Conservation (phyloP, 2,113 vertebrate species). For the Astur gentilis region DNA sequence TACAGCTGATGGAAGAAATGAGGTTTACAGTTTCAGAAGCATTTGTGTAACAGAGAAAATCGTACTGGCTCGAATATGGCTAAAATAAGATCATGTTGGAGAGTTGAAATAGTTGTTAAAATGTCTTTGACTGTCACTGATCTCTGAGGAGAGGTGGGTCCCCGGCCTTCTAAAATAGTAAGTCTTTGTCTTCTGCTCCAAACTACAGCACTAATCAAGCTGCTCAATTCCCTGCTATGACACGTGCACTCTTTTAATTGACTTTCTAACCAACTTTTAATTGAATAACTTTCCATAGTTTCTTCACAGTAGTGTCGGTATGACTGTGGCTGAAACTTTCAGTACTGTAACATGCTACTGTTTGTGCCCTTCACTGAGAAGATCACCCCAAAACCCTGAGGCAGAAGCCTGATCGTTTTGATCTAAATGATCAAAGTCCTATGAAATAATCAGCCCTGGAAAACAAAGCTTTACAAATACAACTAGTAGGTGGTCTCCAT, state of each 20-base stretch:
- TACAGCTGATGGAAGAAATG: neutral
- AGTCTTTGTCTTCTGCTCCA: neutral
- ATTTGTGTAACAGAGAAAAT: neutral
- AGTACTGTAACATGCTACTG: accelerated
- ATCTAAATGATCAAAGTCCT: neutral
- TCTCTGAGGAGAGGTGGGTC: neutral
- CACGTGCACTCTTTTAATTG: neutral
- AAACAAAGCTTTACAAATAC: neutral
- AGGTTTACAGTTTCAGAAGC: neutral
- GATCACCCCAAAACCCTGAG: neutral
- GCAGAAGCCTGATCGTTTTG: neutral
- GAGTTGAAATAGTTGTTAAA: neutral
- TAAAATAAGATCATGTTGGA: neutral
- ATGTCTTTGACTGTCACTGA: neutral
- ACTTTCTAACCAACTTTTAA: neutral
- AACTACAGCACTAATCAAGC: neutral
- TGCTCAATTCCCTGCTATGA: neutral
- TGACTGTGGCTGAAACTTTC: neutral
- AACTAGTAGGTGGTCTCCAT: neutral
- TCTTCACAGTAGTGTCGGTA: neutral
- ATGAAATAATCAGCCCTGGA: neutral
- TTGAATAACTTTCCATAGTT: neutral
- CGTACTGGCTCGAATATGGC: neutral
- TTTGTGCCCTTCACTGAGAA: neutral
- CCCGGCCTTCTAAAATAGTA: neutral